Percentiles rank a stretch among this genome's conserved stretches.
Evolutionary conservation across 1,140 invertebrate genomes (phyloP).

Genomic region (Zaprionus kolodkinae): DNA sequence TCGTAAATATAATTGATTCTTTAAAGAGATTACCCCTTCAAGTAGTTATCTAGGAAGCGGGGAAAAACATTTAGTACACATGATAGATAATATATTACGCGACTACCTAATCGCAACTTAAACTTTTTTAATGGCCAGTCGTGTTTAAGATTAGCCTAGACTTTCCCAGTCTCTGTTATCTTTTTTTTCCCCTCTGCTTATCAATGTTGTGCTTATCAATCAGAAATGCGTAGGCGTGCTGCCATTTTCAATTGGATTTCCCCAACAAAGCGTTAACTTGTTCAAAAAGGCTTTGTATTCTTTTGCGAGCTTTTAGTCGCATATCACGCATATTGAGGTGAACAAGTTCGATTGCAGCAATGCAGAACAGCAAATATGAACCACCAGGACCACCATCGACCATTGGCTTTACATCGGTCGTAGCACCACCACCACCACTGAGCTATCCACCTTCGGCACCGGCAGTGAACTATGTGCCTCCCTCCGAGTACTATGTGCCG

Average conservation of each 20-base stretch:
- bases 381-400: conserved; percentile 11
- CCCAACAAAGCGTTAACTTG: background rate
- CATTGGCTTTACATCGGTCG: conserved; percentile 17
- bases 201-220: conserved; percentile 30
- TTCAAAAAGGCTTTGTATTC: conserved; percentile 1
- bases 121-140: background rate
- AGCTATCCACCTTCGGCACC: conserved; percentile 8
- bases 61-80: background rate
- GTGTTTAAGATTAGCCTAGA: background rate
- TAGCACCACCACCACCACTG: conserved; percentile 1
- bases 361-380: conserved; percentile 25
- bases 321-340: background rate
- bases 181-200: no score
- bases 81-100: conserved; percentile 6
- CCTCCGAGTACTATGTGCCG: conserved; percentile 4
- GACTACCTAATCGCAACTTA: background rate
- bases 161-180: background rate
- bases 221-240: background rate
- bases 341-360: conserved; percentile 7
- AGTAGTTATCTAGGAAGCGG: background rate
- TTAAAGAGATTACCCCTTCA: background rate
- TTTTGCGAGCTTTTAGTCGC: conserved; percentile 14
- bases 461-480: background rate
- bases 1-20: background rate
- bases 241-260: background rate